A percentile compares a stretch with the other conserved stretches of the same genome.
Evolutionary conservation across 2,113 vertebrate genomes (phyloP).

Genomic region (Petrocephalus microphthalmus): DNA sequence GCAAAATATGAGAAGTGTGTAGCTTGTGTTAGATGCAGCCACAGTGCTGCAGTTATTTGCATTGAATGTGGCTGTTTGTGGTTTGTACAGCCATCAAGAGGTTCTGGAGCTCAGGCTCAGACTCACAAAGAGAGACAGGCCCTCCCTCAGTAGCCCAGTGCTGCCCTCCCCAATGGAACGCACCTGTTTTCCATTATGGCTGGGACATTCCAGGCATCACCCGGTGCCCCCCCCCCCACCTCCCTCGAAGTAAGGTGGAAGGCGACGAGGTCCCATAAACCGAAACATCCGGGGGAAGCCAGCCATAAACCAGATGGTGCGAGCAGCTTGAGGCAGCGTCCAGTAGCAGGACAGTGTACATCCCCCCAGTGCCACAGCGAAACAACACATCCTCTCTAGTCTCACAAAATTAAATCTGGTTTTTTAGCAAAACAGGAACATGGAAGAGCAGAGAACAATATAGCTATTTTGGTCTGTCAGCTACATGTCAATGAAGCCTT

Average conservation of each 20-base stretch:
- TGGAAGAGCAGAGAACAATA: neutral
- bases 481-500: neutral
- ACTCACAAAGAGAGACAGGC: conserved; percentile 30
- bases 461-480: neutral
- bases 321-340: neutral
- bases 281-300: conserved; percentile 14
- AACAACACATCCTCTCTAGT: neutral
- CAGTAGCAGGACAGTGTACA: neutral
- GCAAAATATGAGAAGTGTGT: no score
- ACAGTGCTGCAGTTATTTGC: neutral
- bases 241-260: conserved; percentile 13
- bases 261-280: conserved; percentile 19
- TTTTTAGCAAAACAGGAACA: neutral
- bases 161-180: conserved; percentile 32
- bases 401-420: neutral
- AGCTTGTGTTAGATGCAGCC: neutral
- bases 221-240: conserved; percentile 40
- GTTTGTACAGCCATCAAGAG: neutral
- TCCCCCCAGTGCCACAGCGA: neutral
- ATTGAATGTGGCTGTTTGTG: neutral
- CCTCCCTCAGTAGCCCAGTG: conserved; percentile 33
- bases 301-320: neutral
- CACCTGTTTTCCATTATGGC: conserved; percentile 53
- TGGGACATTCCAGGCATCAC: conserved; percentile 45
- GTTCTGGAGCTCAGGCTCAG: neutral